Conservation (phyloP, 2,888 invertebrate species). For the Axea sp. region DNA sequence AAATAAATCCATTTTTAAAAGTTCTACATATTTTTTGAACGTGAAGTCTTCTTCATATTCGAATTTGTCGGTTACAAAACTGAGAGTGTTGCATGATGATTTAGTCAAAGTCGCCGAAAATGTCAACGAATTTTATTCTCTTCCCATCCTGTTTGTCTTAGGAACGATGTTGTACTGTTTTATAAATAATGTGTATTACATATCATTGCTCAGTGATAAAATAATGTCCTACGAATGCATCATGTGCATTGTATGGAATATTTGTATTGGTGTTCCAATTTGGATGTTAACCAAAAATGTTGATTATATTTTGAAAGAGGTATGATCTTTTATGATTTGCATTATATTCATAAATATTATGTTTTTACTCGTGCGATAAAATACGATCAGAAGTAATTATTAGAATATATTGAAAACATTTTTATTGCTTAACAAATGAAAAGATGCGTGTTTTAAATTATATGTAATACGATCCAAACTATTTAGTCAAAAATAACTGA, state of each 20-base stretch:
- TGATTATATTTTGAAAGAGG: conserved; percentile 24
- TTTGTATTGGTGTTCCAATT: background rate
- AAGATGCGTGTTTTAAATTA: no score
- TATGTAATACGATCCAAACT: no score
- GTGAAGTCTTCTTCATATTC: background rate
- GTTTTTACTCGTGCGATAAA: no score
- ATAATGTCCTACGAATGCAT: no score
- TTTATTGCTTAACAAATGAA: no score
- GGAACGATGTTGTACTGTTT: background rate
- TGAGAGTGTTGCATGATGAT: conserved; percentile 4
- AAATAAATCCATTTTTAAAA: background rate
- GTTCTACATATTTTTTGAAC: no score
- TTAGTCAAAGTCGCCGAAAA: conserved; percentile 3
- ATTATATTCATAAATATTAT: background rate
- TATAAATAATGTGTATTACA: conserved; percentile 5
- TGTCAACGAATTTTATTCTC: conserved; percentile 19
- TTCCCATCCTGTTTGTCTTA: conserved; percentile 13
- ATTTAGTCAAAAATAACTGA: no score
- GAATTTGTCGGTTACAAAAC: background rate
- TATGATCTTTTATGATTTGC: background rate
- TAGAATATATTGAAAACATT: no score
- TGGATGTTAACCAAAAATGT: conserved; percentile 9
- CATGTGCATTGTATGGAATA: no score
- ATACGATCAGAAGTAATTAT: no score
- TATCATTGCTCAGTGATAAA: no score